Evolutionary conservation across 2,888 invertebrate species (phyloP).

Genomic region (Agrochola litura): DNA sequence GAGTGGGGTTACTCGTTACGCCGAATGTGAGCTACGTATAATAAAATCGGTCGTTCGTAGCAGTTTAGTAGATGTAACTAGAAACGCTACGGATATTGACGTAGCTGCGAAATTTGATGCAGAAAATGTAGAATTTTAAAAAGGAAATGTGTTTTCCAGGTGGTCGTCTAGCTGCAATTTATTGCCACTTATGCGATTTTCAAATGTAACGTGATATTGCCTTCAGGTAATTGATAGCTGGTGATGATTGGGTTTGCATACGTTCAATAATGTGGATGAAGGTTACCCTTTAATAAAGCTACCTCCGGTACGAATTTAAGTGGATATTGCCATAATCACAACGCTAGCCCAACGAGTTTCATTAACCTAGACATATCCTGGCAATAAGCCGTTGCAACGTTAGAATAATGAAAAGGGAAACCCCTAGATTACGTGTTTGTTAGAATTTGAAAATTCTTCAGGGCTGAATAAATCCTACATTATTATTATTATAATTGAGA

Average conservation of each 20-base stretch:
- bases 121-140: constrained; percentile 45
- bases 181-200: constrained; percentile 43
- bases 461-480: constrained; percentile 7
- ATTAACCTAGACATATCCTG: constrained; percentile 1
- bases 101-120: constrained; percentile 32
- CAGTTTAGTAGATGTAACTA: constrained; percentile 57
- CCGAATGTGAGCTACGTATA: constrained; percentile 60
- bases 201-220: constrained; percentile 31
- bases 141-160: constrained; percentile 40
- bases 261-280: not conserved
- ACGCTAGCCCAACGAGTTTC: not conserved
- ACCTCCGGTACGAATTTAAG: not conserved
- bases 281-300: not conserved
- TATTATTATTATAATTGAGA: constrained; percentile 6
- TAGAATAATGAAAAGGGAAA: not conserved
- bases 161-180: constrained; percentile 35
- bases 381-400: not conserved
- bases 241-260: not conserved
- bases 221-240: constrained; percentile 7
- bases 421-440: not conserved
- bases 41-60: constrained; percentile 64
- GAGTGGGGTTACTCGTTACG: constrained; percentile 66
- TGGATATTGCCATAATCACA: not conserved
- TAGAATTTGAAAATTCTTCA: not conserved
- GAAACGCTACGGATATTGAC: constrained; percentile 45